Conservation (phyloP, 2,888 invertebrate genomes). For the Sisyra terminalis region DNA sequence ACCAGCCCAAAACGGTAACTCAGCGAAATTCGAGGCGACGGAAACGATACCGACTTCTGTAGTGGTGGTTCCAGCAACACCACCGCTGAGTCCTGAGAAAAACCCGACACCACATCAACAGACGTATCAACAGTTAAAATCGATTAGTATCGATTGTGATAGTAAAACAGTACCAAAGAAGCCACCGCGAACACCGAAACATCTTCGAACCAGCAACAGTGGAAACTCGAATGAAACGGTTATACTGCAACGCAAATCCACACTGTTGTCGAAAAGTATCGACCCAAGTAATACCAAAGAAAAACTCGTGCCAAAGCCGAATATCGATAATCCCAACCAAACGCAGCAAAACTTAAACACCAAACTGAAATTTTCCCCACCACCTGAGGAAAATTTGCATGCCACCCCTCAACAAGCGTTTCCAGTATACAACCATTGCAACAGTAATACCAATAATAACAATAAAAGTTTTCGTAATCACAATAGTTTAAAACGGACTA, state of each 20-base stretch:
- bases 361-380: neutral
- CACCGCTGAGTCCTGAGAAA: neutral
- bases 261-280: too few species aligned
- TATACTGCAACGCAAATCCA: too few species aligned
- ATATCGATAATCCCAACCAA: neutral
- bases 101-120: neutral
- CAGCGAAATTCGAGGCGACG: neutral
- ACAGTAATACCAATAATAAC: neutral
- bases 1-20: neutral
- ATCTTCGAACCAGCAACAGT: too few species aligned
- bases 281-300: neutral
- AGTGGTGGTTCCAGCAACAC: neutral
- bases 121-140: neutral
- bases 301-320: neutral
- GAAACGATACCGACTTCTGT: neutral
- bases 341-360: neutral
- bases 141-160: neutral
- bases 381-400: neutral
- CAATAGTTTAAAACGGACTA: neutral
- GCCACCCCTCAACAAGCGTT: neutral
- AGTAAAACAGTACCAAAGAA: slow-evolving; percentile 1
- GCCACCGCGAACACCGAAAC: neutral
- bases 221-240: too few species aligned
- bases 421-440: neutral
- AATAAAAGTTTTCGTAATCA: neutral